Evolutionary conservation across 1,140 invertebrate genomes (phyloP).

Genomic region (Riptortus pedestris): DNA sequence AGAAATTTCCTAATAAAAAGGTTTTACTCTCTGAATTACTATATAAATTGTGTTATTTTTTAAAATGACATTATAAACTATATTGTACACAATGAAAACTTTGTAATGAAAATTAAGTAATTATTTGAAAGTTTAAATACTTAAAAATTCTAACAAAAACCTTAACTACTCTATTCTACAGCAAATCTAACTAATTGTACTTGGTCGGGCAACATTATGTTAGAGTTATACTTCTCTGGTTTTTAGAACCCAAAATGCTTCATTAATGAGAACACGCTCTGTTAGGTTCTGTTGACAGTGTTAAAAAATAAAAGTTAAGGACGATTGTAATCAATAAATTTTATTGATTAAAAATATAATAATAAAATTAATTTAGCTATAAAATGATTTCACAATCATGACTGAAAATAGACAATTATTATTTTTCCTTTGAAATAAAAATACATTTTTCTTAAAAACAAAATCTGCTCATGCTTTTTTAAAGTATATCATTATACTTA

Average conservation of each 20-base stretch:
- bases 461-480: too few species aligned
- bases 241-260: constrained; percentile 80
- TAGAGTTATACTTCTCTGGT: constrained; percentile 65
- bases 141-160: constrained; percentile 19
- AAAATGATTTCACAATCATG: constrained; percentile 4
- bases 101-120: too few species aligned
- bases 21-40: too few species aligned
- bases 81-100: too few species aligned
- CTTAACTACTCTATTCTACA: constrained; percentile 25
- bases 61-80: too few species aligned
- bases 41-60: too few species aligned
- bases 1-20: too few species aligned
- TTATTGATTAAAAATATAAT: background rate
- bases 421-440: too few species aligned
- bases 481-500: too few species aligned
- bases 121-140: too few species aligned
- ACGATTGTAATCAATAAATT: constrained; percentile 5
- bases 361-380: background rate
- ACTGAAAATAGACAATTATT: too few species aligned
- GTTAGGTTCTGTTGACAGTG: constrained; percentile 69
- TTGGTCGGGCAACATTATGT: constrained; percentile 27
- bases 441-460: too few species aligned
- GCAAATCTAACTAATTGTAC: constrained; percentile 26
- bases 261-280: constrained; percentile 84
- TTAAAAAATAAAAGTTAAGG: constrained; percentile 20